phyloP scores from a whole-genome alignment of 92 coral and sea anemone species.

The Bergia puertoricense region DNA sequence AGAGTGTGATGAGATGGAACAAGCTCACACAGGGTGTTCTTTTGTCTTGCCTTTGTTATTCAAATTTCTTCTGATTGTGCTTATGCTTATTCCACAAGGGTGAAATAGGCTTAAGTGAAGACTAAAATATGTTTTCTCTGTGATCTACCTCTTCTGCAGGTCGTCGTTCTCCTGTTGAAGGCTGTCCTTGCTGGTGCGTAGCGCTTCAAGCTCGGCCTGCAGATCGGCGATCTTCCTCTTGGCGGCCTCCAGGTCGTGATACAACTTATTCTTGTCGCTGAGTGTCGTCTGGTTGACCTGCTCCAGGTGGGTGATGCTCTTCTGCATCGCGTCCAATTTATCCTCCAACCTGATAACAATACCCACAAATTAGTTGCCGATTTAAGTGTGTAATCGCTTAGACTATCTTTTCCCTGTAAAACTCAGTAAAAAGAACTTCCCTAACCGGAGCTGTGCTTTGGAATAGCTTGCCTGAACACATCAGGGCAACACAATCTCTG shows the following conservation, averaged over 20 bases:
- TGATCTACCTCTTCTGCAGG: constrained; percentile 65
- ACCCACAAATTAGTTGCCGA: neutral
- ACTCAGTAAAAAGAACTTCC: too few relatives aligned
- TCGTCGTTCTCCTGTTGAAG: constrained; percentile 78
- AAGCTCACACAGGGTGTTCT: too few relatives aligned
- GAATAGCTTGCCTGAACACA: too few relatives aligned
- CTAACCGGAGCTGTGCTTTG: too few relatives aligned
- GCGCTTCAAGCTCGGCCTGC: constrained; percentile 86
- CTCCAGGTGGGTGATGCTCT: constrained; percentile 80
- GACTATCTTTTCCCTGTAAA: too few relatives aligned
- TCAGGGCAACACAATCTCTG: too few relatives aligned
- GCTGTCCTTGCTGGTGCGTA: constrained; percentile 80
- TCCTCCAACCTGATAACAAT: constrained; percentile 65
- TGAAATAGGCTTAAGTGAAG: too few relatives aligned
- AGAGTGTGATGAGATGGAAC: too few relatives aligned
- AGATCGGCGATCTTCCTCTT: constrained; percentile 84
- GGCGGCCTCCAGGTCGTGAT: constrained; percentile 81
- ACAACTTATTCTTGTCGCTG: constrained; percentile 82
- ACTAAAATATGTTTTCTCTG: neutral
- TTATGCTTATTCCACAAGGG: too few relatives aligned
- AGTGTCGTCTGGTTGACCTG: constrained; percentile 79
- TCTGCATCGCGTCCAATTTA: constrained; percentile 87
- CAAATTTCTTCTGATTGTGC: too few relatives aligned
- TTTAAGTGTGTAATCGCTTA: too few relatives aligned
- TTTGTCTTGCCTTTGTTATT: too few relatives aligned